Percentiles rank a stretch among this genome's conserved stretches.
Evolutionary conservation across 2,113 vertebrate genomes (phyloP).

Genomic region (Callochromis pleurospilus): DNA sequence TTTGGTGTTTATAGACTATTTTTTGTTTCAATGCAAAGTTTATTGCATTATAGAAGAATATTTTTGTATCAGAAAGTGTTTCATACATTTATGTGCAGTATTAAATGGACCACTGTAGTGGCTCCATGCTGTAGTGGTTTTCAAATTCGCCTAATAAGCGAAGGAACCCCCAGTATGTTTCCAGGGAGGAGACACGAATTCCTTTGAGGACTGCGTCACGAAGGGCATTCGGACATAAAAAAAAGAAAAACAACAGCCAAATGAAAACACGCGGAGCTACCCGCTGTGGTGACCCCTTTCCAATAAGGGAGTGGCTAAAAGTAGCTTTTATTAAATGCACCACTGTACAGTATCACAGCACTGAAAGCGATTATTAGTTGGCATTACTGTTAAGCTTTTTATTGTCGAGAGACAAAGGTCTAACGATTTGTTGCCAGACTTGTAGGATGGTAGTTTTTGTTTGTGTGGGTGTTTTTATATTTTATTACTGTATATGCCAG

Average conservation of each 20-base stretch:
- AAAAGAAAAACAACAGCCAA: neutral
- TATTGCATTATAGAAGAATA: constrained; percentile 88
- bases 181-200: neutral
- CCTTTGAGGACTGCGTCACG: neutral
- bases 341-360: constrained; percentile 75
- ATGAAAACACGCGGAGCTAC: neutral
- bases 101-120: constrained; percentile 82
- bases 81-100: constrained; percentile 91
- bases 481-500: constrained; percentile 36
- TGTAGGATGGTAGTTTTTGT: constrained; percentile 37
- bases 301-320: neutral
- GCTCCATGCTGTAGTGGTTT: neutral
- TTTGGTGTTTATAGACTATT: constrained; percentile 72
- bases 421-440: constrained; percentile 65
- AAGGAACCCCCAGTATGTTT: neutral
- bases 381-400: constrained; percentile 41
- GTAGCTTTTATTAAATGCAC: constrained; percentile 76
- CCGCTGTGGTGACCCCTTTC: neutral
- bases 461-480: constrained; percentile 31
- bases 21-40: constrained; percentile 77
- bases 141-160: neutral
- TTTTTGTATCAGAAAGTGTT: constrained; percentile 98
- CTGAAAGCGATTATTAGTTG: constrained; percentile 54
- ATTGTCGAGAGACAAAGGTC: constrained; percentile 21
- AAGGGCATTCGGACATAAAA: neutral